Evolutionary conservation across 1,140 invertebrate genomes (phyloP), one percentile per base, ranked within the genome.

Genomic region (Drosophila tani): DNA sequence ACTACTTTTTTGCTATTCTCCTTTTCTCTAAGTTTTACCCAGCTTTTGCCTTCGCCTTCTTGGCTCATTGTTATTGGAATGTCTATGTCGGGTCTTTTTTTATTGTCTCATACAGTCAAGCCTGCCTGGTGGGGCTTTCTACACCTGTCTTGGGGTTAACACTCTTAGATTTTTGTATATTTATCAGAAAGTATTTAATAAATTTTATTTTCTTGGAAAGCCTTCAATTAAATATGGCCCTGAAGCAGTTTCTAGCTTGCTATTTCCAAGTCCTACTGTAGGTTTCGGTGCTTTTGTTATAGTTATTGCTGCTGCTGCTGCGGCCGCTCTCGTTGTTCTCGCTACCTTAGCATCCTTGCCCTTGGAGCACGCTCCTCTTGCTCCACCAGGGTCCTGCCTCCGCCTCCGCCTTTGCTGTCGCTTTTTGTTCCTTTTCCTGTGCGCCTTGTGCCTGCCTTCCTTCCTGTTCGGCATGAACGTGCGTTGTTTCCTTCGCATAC

Each of bases 391-490:
- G 43, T 47, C 53, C 29, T 46, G 29, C 32, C 32, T 63, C 43
- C 47, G 5, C 24, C 17, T 58, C 75, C 35, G 29, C 27, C 35
- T 21, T 57, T 41, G 21, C 32, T 77, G 43, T 70, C 71, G 45
- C 43, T 59, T 79, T 79, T 79, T 88, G 77, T 82, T 71, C 77
- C 67, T 84, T 82, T 88, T 87, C 81, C 84, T 87, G 81, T 84
- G 65, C 71, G 83, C 76, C 75, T 82, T 70, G 64, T 82, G 70
- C 66, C 53, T 55, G 53, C 35, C 38, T 88, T 88, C 84, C 85
- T 87, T 87, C 83, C 84, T 87, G 83, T 82, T 87, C 65, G 63
- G 79, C 83, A 75, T 87, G 65, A 78, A 87, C 84, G 81, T 87
- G 77, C 84, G 84, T 75, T 88, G 83, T 87, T 84, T 88, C 83